Percentiles rank a stretch among this genome's conserved stretches.
Evolutionary conservation across 2,797 vertebrate species (phyloP).

Genomic region (Falco berigora): DNA sequence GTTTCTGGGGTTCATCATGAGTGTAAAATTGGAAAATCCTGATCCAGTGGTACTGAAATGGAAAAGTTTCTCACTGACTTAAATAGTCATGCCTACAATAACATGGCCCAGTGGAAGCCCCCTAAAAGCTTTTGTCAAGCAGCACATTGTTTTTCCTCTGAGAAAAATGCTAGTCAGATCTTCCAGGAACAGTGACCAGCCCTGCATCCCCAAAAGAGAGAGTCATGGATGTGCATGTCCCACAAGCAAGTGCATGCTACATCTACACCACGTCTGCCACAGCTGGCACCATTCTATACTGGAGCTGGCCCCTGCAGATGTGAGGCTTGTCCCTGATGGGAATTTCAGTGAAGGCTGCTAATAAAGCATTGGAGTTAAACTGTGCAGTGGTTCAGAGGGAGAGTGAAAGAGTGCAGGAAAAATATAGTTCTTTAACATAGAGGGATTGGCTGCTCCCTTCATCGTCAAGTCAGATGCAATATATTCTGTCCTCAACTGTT

Average conservation of each 20-base stretch:
- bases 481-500: background rate
- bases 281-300: background rate
- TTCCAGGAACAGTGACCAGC: background rate
- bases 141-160: background rate
- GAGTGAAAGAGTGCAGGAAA: background rate
- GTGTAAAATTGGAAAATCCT: background rate
- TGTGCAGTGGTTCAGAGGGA: background rate
- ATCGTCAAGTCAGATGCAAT: background rate
- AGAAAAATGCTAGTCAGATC: background rate
- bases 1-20: background rate
- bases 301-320: background rate
- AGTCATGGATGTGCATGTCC: fast-evolving
- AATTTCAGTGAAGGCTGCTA: background rate
- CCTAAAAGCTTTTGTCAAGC: background rate
- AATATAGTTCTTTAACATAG: background rate
- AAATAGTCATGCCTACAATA: background rate
- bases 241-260: background rate
- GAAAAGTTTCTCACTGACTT: background rate
- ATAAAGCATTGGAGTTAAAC: background rate
- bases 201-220: background rate
- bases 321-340: background rate
- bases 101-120: background rate
- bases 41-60: background rate
- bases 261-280: background rate
- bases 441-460: background rate